A percentile compares a stretch with the other conserved stretches of the same genome.
Conservation (phyloP, 1,140 invertebrate species). For the Diprion similis region DNA sequence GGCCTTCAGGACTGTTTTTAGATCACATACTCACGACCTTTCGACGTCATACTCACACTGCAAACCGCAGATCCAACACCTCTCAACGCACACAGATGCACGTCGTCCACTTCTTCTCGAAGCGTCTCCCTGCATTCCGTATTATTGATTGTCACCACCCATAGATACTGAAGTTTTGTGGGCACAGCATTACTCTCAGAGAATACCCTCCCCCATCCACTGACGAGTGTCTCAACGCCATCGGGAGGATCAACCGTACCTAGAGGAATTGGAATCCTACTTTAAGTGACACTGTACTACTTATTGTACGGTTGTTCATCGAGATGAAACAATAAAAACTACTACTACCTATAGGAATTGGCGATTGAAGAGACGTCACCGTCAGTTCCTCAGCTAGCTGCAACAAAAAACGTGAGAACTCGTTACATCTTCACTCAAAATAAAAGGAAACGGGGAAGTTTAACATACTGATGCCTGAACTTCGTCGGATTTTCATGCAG, state of each 20-base stretch:
- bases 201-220: slow-evolving; percentile 21
- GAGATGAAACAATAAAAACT: too few relatives aligned
- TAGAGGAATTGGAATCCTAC: too few relatives aligned
- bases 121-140: not conserved
- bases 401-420: not conserved
- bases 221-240: slow-evolving; percentile 12
- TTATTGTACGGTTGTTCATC: too few relatives aligned
- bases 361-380: slow-evolving; percentile 17
- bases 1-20: not conserved
- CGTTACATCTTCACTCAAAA: too few relatives aligned
- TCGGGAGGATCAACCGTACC: slow-evolving; percentile 9
- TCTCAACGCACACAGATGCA: slow-evolving; percentile 65
- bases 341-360: slow-evolving; percentile 19
- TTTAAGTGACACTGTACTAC: too few relatives aligned
- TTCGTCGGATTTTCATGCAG: too few relatives aligned
- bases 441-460: too few relatives aligned
- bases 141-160: slow-evolving; percentile 11
- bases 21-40: not conserved
- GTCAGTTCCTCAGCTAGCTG: slow-evolving; percentile 19
- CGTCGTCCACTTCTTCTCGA: not conserved
- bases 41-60: slow-evolving; percentile 51
- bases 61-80: slow-evolving; percentile 61
- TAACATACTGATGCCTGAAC: too few relatives aligned
- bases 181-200: slow-evolving; percentile 15
- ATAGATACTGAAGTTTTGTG: slow-evolving; percentile 13